A percentile compares a stretch with the other conserved stretches of the same genome.
Conservation (phyloP, 2,797 vertebrate genomes). For the Macropus fuliginosus region DNA sequence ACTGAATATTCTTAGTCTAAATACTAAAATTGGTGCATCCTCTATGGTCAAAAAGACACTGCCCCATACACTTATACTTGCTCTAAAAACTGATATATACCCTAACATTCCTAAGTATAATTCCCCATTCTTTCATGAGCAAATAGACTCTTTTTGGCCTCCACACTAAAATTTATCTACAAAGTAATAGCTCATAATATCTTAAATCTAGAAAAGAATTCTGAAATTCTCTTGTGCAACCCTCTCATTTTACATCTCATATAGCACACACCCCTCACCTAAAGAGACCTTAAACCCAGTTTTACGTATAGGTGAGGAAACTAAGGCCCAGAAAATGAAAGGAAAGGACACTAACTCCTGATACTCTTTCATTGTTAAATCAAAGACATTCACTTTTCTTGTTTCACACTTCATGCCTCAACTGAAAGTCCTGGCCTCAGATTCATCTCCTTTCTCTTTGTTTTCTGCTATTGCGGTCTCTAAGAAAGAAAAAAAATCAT, state of each 20-base stretch:
- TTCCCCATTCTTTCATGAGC: not conserved
- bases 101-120: not conserved
- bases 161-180: not conserved
- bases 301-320: not conserved
- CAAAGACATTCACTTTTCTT: constrained; percentile 20
- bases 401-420: not conserved
- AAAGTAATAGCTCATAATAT: not conserved
- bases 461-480: not conserved
- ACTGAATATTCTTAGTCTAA: not conserved
- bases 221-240: not conserved
- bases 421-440: not conserved
- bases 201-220: not conserved
- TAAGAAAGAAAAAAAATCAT: not conserved
- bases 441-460: not conserved
- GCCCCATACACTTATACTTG: not conserved
- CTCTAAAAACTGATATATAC: not conserved
- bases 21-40: not conserved
- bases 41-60: not conserved
- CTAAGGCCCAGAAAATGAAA: not conserved
- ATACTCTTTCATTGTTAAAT: not conserved
- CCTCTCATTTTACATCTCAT: not conserved
- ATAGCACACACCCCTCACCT: not conserved
- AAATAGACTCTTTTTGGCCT: constrained; percentile 1
- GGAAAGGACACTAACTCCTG: not conserved
- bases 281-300: not conserved